These are phyloP conservation scores for Halyomorpha halys DNA, from an alignment of 1,140 invertebrate species.

Conservation along the genomic window DNA sequence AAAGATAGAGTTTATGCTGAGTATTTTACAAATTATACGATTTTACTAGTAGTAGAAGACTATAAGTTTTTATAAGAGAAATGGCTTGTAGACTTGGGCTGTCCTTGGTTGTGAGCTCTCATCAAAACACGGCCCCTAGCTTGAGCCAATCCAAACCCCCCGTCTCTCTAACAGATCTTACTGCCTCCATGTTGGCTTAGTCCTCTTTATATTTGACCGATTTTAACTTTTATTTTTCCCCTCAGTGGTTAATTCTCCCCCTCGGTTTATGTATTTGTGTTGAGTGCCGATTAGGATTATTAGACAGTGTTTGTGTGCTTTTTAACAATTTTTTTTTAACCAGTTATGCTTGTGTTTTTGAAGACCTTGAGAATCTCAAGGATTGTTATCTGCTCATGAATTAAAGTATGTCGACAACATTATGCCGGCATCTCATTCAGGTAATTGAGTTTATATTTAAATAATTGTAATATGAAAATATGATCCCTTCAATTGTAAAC, in stretches of 20 bases:
- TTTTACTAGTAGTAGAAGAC: too few species aligned
- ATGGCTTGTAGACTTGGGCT: neutral
- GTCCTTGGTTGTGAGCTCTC: conserved; percentile 12
- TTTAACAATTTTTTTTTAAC: conserved; percentile 1
- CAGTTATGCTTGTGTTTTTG: conserved; percentile 3
- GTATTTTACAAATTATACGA: too few species aligned
- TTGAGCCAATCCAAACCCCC: neutral
- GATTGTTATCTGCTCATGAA: conserved; percentile 2
- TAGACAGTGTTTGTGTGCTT: neutral
- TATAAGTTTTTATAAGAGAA: too few species aligned
- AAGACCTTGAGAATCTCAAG: conserved; percentile 6
- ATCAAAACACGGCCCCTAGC: conserved; percentile 2
- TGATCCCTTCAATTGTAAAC: too few species aligned
- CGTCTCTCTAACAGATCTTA: conserved; percentile 4
- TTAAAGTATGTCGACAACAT: conserved; percentile 14
- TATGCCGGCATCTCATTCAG: conserved; percentile 9
- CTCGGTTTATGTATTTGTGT: neutral
- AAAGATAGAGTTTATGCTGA: too few species aligned
- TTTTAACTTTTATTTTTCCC: conserved; percentile 8
- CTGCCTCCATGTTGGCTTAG: conserved; percentile 17
- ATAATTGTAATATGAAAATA: too few species aligned
- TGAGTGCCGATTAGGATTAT: neutral
- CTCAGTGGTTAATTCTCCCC: conserved; percentile 3
- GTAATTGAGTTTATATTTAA: neutral
- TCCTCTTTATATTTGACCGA: conserved; percentile 14